Evolutionary conservation across 2,888 invertebrate genomes (phyloP), one percentile per base, ranked within the genome.

Genomic region (Anoplius nigerrimus): DNA sequence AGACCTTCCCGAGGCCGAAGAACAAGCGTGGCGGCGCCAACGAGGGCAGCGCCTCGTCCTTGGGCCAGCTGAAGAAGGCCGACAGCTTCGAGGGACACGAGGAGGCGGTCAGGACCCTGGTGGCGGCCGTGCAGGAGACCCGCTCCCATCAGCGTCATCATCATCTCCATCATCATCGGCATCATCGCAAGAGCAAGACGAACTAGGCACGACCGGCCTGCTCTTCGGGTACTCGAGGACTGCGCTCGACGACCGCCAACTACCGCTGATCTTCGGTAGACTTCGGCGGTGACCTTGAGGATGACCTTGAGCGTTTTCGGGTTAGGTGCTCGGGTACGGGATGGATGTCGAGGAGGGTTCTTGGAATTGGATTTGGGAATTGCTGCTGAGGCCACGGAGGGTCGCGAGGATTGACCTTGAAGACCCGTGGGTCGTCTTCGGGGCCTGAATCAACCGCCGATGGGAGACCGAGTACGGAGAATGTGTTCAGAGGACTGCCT

Each of bases 11-110:
- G 1, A 91, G 92, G 15, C 87, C 85, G 0, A 88, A 88, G 70
- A 87, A 79, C 74, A 88, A 88, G 75, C 82, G 87, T 15, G 73
- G 75, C 11, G 69, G 77, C 1, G 56, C 70, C 11, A 75, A 72
- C 21, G 81, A 79, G 42, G 72, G 73, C 11, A 72, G 71, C 2
- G 72, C 78, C 3, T 76, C 78, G 15, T 81, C 82, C 0, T 76
- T 88, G 8, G 87, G 88, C 27, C 90, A 90, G 24, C 82, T 92
- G 59, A 90, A 92, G 70, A 93, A 93, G 81, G 92, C 93, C 0
- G 93, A 93, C 80, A 93, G 93, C 81, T 93, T 93, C 81, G 93
- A 93, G 83, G 93, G 93, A 0, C 93, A 93, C 85, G 93, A 93
- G 86, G 93, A 93, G 81, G 92, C 93, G 0, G 93, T 93, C 0